Conservation (phyloP, 2,113 vertebrate species). For the Tachysurus vachellii region DNA sequence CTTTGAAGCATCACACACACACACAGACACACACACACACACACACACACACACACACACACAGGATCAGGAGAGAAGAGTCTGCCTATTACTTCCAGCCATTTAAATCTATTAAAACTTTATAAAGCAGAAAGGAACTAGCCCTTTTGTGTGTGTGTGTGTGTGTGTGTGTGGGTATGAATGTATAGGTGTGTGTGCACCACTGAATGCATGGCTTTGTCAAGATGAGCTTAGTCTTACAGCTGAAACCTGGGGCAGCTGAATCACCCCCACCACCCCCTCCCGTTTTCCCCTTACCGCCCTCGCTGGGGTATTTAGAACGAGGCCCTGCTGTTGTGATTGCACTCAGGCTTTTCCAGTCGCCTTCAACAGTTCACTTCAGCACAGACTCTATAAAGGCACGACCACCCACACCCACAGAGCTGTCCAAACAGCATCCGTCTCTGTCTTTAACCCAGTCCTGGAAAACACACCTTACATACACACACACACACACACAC, state of each 20-base stretch:
- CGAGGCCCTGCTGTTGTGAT: slow-evolving; percentile 82
- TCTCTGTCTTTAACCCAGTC: slow-evolving; percentile 75
- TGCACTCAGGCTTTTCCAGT: slow-evolving; percentile 88
- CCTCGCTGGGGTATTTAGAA: slow-evolving; percentile 59
- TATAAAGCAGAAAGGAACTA: slow-evolving; percentile 56
- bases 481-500: slow-evolving; percentile 30
- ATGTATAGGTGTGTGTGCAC: slow-evolving; percentile 11
- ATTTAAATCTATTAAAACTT: slow-evolving; percentile 82
- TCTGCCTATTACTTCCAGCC: slow-evolving; percentile 56
- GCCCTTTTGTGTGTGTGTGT: slow-evolving; percentile 1
- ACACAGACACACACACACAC: slow-evolving; percentile 21
- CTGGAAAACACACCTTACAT: slow-evolving; percentile 47
- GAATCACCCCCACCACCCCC: slow-evolving; percentile 38
- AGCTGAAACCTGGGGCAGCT: slow-evolving; percentile 59
- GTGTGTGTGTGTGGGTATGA: neutral
- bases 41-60: neutral
- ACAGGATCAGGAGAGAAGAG: neutral
- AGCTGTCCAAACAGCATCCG: slow-evolving; percentile 86
- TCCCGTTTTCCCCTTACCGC: slow-evolving; percentile 34
- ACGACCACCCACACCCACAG: slow-evolving; percentile 87
- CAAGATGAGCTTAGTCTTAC: slow-evolving; percentile 55
- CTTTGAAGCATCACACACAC: neutral
- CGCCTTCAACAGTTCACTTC: slow-evolving; percentile 94
- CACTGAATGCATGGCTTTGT: slow-evolving; percentile 77
- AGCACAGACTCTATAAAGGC: slow-evolving; percentile 84